Percentiles rank a stretch among this genome's conserved stretches.
Evolutionary conservation across 2,797 vertebrate species (phyloP).

Genomic region (Gouania willdenowi): DNA sequence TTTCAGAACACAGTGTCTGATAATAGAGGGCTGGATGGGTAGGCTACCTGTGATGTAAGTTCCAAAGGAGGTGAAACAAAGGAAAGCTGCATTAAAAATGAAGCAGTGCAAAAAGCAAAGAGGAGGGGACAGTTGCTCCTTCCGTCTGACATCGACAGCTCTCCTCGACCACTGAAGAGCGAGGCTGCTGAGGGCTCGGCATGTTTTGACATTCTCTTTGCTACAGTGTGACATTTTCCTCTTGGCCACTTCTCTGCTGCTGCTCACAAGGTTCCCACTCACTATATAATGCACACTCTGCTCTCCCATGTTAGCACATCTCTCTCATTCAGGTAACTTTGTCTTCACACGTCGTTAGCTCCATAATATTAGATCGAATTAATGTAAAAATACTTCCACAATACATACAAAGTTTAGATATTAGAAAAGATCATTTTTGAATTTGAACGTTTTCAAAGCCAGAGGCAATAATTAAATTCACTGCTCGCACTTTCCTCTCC

Average conservation of each 20-base stretch:
- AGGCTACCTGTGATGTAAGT: constrained; percentile 40
- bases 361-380: too few relatives aligned
- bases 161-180: constrained; percentile 18
- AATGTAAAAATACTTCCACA: too few relatives aligned
- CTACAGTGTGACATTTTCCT: constrained; percentile 52
- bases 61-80: constrained; percentile 33
- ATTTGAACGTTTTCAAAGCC: too few relatives aligned
- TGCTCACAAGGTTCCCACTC: constrained; percentile 41
- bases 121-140: constrained; percentile 15
- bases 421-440: too few relatives aligned
- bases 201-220: constrained; percentile 48
- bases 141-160: constrained; percentile 35
- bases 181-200: constrained; percentile 30
- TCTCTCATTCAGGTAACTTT: too few relatives aligned
- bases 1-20: too few relatives aligned
- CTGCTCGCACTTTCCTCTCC: too few relatives aligned
- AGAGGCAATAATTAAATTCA: too few relatives aligned
- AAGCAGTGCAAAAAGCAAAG: constrained; percentile 34
- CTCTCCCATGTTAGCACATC: too few relatives aligned
- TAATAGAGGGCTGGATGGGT: not conserved
- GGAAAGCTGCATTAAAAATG: constrained; percentile 61
- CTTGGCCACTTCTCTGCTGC: constrained; percentile 35
- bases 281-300: too few relatives aligned
- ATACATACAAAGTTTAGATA: too few relatives aligned
- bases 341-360: too few relatives aligned